Evolutionary conservation across 2,888 invertebrate species (phyloP).

Genomic region (Drosophila quinaria): DNA sequence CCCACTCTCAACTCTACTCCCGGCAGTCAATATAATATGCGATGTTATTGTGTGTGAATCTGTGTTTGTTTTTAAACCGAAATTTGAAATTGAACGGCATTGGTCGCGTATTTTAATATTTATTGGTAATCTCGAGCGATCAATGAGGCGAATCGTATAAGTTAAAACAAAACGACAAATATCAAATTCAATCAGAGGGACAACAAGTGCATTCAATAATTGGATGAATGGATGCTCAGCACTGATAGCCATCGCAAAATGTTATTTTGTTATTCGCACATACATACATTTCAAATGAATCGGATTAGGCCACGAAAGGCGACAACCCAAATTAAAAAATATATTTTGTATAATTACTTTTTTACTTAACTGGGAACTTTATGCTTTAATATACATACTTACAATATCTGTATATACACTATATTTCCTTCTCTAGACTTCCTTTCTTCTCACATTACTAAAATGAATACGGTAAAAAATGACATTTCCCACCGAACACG

Average conservation of each 20-base stretch:
- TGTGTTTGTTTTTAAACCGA: slow-evolving; percentile 16
- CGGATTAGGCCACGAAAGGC: slow-evolving; percentile 5
- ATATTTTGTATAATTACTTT: too few relatives aligned
- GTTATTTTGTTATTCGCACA: not conserved
- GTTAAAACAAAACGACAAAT: slow-evolving; percentile 43
- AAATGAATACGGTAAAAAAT: slow-evolving; percentile 19
- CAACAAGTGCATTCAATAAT: slow-evolving; percentile 37
- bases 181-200: slow-evolving; percentile 49
- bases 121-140: slow-evolving; percentile 47
- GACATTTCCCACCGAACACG: not conserved
- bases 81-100: slow-evolving; percentile 35
- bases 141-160: slow-evolving; percentile 49
- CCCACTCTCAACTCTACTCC: not conserved
- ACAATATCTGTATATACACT: not conserved
- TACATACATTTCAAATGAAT: slow-evolving; percentile 3
- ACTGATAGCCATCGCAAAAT: slow-evolving; percentile 13
- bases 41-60: slow-evolving; percentile 28
- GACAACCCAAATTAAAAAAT: not conserved
- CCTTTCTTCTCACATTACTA: not conserved
- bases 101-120: slow-evolving; percentile 47
- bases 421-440: not conserved
- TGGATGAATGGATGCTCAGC: slow-evolving; percentile 28
- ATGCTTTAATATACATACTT: not conserved
- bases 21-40: slow-evolving; percentile 39
- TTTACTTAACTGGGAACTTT: not conserved